Evolutionary conservation across 2,888 invertebrate genomes (phyloP), one percentile per base, ranked within the genome.

Genomic region (Leucoptera coffeella): DNA sequence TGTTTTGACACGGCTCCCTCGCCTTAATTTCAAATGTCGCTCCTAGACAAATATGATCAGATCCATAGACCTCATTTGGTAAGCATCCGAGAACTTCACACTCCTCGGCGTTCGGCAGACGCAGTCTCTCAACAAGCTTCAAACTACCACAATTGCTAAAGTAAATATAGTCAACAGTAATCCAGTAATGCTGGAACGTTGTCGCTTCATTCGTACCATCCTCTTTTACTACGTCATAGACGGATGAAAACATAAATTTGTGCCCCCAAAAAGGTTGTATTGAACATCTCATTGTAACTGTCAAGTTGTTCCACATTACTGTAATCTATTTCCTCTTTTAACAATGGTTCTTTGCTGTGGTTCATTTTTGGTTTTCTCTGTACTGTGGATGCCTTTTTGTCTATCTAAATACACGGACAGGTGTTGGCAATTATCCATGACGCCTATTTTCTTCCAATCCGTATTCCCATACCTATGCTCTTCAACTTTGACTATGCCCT

Each of bases 81-180:
- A 95, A 76, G 8, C 47, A 47, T 62, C 80, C 14, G 76, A 47
- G 29, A 35, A 38, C 35, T 38, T 43, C 34, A 32, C 86, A 80
- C 36, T 88, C 75, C 1, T 46, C 35, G 0, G 58, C 50, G 0
- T 78, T 78, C 3, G 90, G 84, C 31, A 95, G 54, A 8, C 73
- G 69, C 30, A 83, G 81, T 3, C 78, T 65, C 5, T 78, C 73
- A 19, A 80, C 29, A 13, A 86, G 50, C 39, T 73, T 62, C 24
- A 87, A 43, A 0, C 39, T 36, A 19, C n/a, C n/a, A n/a, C n/a
- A n/a, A n/a, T n/a, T n/a, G n/a, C 79, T 81, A 38, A 85, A 91
- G 52, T 93, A 91, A 32, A 96, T 91, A 47, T 93, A 94, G 59
- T 96, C 95, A 0, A 95, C 93, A 0, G 81, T 85, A 27, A 81